phyloP scores from a whole-genome alignment of 2,113 vertebrate species.

The Ptilonorhynchus violaceus region DNA sequence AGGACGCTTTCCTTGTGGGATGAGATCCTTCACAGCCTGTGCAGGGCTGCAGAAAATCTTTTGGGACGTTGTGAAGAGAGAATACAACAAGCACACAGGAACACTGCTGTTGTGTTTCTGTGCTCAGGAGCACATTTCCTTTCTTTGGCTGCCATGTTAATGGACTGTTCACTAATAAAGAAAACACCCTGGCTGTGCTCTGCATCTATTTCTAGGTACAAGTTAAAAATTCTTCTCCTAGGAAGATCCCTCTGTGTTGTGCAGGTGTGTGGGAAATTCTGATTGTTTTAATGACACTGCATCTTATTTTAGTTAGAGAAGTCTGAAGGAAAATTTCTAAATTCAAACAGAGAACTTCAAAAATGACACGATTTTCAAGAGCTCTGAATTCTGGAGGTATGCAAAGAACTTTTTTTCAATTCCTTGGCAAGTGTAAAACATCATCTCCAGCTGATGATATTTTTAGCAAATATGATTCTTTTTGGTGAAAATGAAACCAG shows the following conservation, averaged over 20 bases:
- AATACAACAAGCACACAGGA: not conserved
- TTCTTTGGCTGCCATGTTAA: not conserved
- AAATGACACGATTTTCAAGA: not conserved
- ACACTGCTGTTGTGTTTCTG: not conserved
- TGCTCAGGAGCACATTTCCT: not conserved
- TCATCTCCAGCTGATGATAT: not conserved
- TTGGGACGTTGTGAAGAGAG: not conserved
- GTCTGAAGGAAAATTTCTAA: not conserved
- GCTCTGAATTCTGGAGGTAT: not conserved
- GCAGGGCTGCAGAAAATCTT: not conserved
- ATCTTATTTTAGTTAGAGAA: not conserved
- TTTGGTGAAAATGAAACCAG: not conserved
- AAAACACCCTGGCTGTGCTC: not conserved
- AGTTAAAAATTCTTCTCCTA: not conserved
- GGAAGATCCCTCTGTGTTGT: not conserved
- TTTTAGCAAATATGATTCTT: not conserved
- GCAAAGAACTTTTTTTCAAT: not conserved
- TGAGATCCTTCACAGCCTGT: not conserved
- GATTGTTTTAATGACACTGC: not conserved
- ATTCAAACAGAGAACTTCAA: not conserved
- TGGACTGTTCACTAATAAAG: rapidly evolving
- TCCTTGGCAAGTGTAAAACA: not conserved
- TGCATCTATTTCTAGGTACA: not conserved
- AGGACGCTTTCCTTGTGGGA: rapidly evolving
- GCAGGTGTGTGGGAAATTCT: not conserved